phyloP scores from a whole-genome alignment of 2,797 vertebrate genomes.

The Lemur catta region DNA sequence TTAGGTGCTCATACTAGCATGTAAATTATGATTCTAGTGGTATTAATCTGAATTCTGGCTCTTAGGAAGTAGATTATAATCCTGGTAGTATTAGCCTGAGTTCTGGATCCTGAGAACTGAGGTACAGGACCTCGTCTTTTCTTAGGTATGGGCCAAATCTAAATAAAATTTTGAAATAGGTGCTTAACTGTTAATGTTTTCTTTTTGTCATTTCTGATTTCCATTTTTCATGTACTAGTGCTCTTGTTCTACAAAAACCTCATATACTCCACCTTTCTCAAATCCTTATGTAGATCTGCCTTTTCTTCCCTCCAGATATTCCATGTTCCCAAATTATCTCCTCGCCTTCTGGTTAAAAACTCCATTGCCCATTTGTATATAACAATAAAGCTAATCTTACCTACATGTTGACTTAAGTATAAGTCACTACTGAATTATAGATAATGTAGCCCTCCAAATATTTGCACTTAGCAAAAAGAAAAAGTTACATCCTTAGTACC shows the following conservation, averaged over 20 bases:
- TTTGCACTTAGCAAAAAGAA: background rate
- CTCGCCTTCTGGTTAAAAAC: background rate
- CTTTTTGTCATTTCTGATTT: background rate
- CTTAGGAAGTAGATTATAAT: background rate
- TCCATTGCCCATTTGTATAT: background rate
- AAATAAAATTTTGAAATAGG: slow-evolving; percentile 34
- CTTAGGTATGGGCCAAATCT: background rate
- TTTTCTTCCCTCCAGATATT: background rate
- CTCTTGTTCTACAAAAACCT: background rate
- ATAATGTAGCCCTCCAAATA: background rate
- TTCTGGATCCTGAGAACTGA: background rate
- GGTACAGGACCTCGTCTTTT: background rate
- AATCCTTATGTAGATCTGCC: background rate
- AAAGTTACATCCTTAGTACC: background rate
- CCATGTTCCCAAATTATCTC: slow-evolving; percentile 11
- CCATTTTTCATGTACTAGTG: background rate
- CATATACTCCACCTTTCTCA: background rate
- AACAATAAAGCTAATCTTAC: slow-evolving; percentile 23
- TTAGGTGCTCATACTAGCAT: background rate
- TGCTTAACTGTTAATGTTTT: background rate
- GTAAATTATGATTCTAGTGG: background rate
- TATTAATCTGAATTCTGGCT: background rate
- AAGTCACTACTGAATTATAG: slow-evolving; percentile 1
- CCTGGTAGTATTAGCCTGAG: background rate
- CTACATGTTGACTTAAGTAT: background rate